These are phyloP conservation scores for Steromphala cineraria DNA, from an alignment of 2,888 invertebrate species.

Conservation along the genomic window DNA sequence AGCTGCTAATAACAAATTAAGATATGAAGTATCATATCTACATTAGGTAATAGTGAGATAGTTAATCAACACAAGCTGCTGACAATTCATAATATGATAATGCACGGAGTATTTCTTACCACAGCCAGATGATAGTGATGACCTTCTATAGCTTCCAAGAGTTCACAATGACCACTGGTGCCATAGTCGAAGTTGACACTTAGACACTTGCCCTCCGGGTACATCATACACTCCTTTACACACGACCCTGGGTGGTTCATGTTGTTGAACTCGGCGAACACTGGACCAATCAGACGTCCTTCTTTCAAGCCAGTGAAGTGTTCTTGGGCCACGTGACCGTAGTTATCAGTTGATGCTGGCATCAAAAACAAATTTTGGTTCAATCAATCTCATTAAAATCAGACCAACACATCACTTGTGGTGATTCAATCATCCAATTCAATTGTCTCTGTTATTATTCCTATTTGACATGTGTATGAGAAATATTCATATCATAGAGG, in stretches of 20 bases:
- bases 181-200: slow-evolving; percentile 61
- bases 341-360: slow-evolving; percentile 20
- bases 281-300: slow-evolving; percentile 43
- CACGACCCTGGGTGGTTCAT: slow-evolving; percentile 41
- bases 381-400: too few species aligned
- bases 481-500: too few species aligned
- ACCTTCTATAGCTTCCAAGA: slow-evolving; percentile 50
- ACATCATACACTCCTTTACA: slow-evolving; percentile 44
- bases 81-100: background rate
- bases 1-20: too few species aligned
- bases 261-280: background rate
- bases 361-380: background rate
- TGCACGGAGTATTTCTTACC: slow-evolving; percentile 16
- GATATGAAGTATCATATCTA: too few species aligned
- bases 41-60: too few species aligned
- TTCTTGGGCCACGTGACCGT: slow-evolving; percentile 18
- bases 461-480: too few species aligned
- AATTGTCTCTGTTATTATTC: too few species aligned
- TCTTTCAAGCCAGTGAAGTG: slow-evolving; percentile 41
- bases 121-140: slow-evolving; percentile 38
- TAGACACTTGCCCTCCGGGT: slow-evolving; percentile 45
- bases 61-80: too few species aligned
- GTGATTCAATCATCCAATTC: too few species aligned
- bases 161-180: slow-evolving; percentile 47
- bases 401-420: too few species aligned